phyloP scores from a whole-genome alignment of 2,888 invertebrate species.

The Tetrapedia diversipes region DNA sequence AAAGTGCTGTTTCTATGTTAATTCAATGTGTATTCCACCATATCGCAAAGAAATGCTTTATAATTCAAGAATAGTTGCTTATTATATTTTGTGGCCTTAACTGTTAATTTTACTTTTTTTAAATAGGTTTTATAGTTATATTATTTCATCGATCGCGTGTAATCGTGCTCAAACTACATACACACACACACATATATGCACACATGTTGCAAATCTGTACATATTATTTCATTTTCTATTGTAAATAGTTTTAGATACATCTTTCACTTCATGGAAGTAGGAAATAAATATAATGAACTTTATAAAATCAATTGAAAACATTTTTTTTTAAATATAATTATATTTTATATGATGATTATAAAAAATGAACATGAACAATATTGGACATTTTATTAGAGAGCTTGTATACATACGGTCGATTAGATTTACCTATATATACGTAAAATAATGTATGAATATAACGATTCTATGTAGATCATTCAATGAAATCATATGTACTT shows the following conservation, averaged over 20 bases:
- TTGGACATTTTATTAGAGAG: background rate
- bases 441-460: constrained; percentile 2
- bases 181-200: background rate
- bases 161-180: constrained; percentile 8
- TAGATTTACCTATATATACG: background rate
- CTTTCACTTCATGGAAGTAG: constrained; percentile 6
- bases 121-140: constrained; percentile 24
- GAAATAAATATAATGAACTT: background rate
- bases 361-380: background rate
- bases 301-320: background rate
- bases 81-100: constrained; percentile 42
- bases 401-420: background rate
- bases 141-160: constrained; percentile 7
- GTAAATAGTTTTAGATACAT: background rate
- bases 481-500: constrained; percentile 32
- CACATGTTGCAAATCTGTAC: constrained; percentile 6
- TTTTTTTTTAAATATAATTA: no score
- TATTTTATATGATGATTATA: no score
- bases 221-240: background rate
- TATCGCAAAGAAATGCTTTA: constrained; percentile 38
- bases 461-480: constrained; percentile 43
- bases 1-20: constrained; percentile 51
- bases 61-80: constrained; percentile 47
- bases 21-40: constrained; percentile 31
- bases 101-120: constrained; percentile 31